phyloP scores from a whole-genome alignment of 2,888 invertebrate genomes.

The Acleris sparsana region DNA sequence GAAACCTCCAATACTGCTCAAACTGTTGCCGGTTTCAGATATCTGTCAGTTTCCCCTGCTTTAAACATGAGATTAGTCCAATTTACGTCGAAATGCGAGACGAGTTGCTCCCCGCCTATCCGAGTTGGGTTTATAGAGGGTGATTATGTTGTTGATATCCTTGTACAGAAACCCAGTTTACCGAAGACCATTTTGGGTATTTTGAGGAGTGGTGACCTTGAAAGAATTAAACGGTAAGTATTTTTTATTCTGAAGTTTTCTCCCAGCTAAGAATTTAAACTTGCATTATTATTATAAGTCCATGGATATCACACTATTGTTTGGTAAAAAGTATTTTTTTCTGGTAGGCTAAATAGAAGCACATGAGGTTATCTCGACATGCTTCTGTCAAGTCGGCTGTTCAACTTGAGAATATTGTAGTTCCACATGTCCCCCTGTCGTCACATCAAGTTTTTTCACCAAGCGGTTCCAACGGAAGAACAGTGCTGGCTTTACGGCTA shows the following conservation, averaged over 20 bases:
- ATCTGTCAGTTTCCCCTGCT: slow-evolving; percentile 55
- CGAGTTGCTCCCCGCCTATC: slow-evolving; percentile 67
- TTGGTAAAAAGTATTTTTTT: too few species aligned
- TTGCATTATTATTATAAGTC: too few species aligned
- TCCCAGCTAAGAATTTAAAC: too few species aligned
- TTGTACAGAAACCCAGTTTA: slow-evolving; percentile 78
- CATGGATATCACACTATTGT: too few species aligned
- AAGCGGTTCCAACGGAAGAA: too few species aligned
- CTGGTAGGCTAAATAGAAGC: too few species aligned
- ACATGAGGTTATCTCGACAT: too few species aligned
- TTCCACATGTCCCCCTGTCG: too few species aligned
- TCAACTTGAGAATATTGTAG: too few species aligned
- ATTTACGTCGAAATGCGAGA: slow-evolving; percentile 79
- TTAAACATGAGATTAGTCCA: slow-evolving; percentile 88
- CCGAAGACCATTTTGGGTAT: slow-evolving; percentile 73
- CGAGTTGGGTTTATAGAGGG: slow-evolving; percentile 88
- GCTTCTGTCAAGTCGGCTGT: too few species aligned
- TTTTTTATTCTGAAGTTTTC: slow-evolving; percentile 1
- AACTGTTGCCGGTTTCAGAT: slow-evolving; percentile 39
- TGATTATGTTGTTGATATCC: slow-evolving; percentile 86
- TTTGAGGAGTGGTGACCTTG: slow-evolving; percentile 62
- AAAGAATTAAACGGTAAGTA: slow-evolving; percentile 65
- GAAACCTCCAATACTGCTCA: slow-evolving; percentile 42
- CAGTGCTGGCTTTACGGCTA: too few species aligned
- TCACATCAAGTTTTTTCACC: too few species aligned